Percentiles rank a stretch among this genome's conserved stretches.
phyloP scores from a whole-genome alignment of 2,113 vertebrate species.

The Onychostoma macrolepis region DNA sequence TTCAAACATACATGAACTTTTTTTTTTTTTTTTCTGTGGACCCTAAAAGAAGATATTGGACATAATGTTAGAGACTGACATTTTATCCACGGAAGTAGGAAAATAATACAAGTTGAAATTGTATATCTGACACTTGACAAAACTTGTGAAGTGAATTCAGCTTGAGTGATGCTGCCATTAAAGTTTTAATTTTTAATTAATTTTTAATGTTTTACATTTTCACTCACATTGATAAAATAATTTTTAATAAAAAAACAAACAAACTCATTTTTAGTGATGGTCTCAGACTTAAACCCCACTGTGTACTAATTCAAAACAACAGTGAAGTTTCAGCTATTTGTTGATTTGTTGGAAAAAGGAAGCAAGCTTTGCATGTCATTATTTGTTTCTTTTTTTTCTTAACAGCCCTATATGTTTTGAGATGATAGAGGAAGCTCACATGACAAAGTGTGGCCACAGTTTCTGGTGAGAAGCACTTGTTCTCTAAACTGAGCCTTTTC shows the following conservation, averaged over 20 bases:
- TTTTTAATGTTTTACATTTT: not conserved
- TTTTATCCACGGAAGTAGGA: not conserved
- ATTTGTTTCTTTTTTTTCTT: conserved; percentile 63
- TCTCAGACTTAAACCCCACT: not conserved
- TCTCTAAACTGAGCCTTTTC: not conserved
- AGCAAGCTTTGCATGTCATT: not conserved
- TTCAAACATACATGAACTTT: not conserved
- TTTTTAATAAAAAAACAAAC: not conserved
- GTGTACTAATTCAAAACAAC: not conserved
- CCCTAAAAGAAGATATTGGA: not conserved
- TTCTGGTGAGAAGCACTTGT: conserved; percentile 86
- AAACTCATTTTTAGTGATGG: not conserved
- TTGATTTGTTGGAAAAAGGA: not conserved
- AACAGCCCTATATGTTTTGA: conserved; percentile 98
- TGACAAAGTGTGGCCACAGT: conserved; percentile 99
- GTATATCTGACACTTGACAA: not conserved
- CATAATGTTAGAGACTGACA: not conserved
- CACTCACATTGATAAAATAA: not conserved
- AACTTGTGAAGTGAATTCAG: not conserved
- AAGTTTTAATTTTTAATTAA: not conserved
- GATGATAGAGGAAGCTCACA: conserved; percentile 99
- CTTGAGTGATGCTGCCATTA: not conserved
- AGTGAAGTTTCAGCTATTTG: not conserved
- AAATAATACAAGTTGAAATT: not conserved
- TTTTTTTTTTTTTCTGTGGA: not conserved